phyloP scores from a whole-genome alignment of 2,797 vertebrate genomes.

The Leuciscus waleckii region DNA sequence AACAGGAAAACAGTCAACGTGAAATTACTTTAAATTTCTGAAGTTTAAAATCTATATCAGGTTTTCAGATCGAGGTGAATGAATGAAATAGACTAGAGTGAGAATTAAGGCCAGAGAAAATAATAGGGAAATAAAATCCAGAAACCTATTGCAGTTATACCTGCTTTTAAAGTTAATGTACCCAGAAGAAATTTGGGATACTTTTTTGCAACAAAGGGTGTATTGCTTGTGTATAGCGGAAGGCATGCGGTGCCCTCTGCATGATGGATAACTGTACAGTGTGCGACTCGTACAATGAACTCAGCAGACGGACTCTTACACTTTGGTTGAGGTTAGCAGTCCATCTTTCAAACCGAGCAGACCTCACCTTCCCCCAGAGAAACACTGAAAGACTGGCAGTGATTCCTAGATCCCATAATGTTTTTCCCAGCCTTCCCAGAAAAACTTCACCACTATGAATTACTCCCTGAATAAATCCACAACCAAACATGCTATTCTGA shows the following conservation, averaged over 20 bases:
- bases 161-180: constrained; percentile 57
- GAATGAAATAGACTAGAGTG: background rate
- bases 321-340: constrained; percentile 65
- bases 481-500: constrained; percentile 59
- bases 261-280: constrained; percentile 53
- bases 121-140: constrained; percentile 41
- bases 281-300: constrained; percentile 77
- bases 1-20: constrained; percentile 19
- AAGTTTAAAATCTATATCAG: background rate
- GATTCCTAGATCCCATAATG: constrained; percentile 73
- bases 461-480: constrained; percentile 65
- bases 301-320: constrained; percentile 72
- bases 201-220: constrained; percentile 66
- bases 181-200: constrained; percentile 46
- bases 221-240: constrained; percentile 66
- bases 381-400: constrained; percentile 74
- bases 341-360: constrained; percentile 70
- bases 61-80: constrained; percentile 24
- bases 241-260: constrained; percentile 59
- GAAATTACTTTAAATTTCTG: constrained; percentile 3
- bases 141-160: constrained; percentile 55
- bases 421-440: constrained; percentile 72
- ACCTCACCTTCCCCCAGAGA: constrained; percentile 72
- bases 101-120: constrained; percentile 30
- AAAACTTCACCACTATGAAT: constrained; percentile 67